Conservation (phyloP, 2,888 invertebrate species). For the Neoascia interrupta region DNA sequence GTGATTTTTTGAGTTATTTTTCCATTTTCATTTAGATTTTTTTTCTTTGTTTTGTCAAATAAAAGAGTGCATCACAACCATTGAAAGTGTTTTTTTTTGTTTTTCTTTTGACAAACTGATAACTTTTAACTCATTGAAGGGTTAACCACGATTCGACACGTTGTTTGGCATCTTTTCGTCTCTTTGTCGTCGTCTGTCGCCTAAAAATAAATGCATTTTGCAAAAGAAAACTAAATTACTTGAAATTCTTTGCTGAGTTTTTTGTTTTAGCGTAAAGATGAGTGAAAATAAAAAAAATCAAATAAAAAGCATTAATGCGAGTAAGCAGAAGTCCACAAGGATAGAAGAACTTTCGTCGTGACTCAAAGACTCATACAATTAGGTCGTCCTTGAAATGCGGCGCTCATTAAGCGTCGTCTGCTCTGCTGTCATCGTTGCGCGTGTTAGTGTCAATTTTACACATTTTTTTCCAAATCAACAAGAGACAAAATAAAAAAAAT, state of each 20-base stretch:
- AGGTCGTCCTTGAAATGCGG: slow-evolving; percentile 58
- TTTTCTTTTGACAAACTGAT: too few species aligned
- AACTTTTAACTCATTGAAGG: slow-evolving; percentile 34
- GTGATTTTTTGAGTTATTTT: slow-evolving; percentile 47
- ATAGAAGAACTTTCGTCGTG: slow-evolving; percentile 5
- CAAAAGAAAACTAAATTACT: slow-evolving; percentile 50
- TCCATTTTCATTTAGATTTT: slow-evolving; percentile 14
- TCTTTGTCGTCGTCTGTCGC: slow-evolving; percentile 31
- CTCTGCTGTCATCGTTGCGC: slow-evolving; percentile 40
- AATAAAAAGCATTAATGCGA: slow-evolving; percentile 44
- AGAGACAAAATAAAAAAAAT: slow-evolving; percentile 17
- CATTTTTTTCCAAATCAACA: slow-evolving; percentile 15
- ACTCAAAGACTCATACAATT: slow-evolving; percentile 13
- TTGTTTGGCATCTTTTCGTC: slow-evolving; percentile 47
- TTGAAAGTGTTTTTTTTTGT: slow-evolving; percentile 22
- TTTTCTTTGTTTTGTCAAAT: slow-evolving; percentile 34
- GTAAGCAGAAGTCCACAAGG: not conserved
- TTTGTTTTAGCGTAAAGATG: slow-evolving; percentile 26
- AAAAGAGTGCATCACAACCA: slow-evolving; percentile 61
- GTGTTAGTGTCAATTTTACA: slow-evolving; percentile 7
- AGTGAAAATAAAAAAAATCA: slow-evolving; percentile 19
- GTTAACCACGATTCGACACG: not conserved
- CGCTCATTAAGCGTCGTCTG: slow-evolving; percentile 33
- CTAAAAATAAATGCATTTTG: slow-evolving; percentile 48
- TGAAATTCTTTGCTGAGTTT: slow-evolving; percentile 7